These are phyloP conservation scores for Phymorhynchus buccinoides DNA, from an alignment of 1,140 invertebrate species.

Conservation along the genomic window DNA sequence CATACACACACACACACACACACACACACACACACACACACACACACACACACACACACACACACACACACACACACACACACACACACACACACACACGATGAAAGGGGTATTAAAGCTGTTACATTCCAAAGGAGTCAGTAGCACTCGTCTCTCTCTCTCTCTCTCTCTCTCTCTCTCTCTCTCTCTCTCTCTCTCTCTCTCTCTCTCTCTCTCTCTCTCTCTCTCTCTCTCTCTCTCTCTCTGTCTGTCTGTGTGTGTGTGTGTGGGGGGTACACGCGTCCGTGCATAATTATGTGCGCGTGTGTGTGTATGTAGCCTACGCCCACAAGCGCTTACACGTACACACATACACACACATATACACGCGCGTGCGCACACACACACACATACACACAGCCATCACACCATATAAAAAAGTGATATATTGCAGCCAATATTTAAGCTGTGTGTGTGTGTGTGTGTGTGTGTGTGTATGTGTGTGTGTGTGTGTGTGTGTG, in stretches of 20 bases:
- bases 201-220: too few species aligned
- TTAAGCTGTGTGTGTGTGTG: not conserved
- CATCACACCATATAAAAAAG: too few species aligned
- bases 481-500: slow-evolving; percentile 7
- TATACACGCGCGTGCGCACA: not conserved
- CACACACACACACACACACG: slow-evolving; percentile 6
- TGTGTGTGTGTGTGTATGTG: slow-evolving; percentile 28
- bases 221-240: too few species aligned
- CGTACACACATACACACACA: not conserved
- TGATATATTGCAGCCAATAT: not conserved
- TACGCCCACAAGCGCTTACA: not conserved
- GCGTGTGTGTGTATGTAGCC: too few species aligned
- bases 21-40: not conserved
- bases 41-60: not conserved
- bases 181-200: too few species aligned
- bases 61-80: slow-evolving; percentile 2
- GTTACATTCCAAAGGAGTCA: too few species aligned
- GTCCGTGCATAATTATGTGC: too few species aligned
- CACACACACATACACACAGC: too few species aligned
- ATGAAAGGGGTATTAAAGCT: too few species aligned
- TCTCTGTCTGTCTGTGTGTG: too few species aligned
- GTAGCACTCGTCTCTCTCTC: not conserved
- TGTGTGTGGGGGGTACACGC: too few species aligned
- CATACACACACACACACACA: not conserved
- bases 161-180: not conserved